Percentiles rank a stretch among this genome's conserved stretches.
Conservation (phyloP, 1,140 invertebrate genomes). For the Gryllus bimaculatus region DNA sequence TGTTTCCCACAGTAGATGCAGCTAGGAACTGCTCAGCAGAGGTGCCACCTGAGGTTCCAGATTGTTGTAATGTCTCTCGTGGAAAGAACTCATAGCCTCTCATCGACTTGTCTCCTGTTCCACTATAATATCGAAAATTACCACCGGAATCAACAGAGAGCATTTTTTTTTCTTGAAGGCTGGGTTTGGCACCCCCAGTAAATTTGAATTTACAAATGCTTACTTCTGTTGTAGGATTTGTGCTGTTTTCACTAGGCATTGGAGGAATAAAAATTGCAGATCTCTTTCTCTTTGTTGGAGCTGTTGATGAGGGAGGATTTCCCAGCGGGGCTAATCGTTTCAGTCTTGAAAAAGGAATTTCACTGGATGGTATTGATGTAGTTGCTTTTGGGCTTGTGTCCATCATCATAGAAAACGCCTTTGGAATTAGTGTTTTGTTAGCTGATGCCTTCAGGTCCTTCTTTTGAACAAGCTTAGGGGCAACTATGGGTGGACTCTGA, state of each 20-base stretch:
- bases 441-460: slow-evolving; percentile 21
- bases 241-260: slow-evolving; percentile 56
- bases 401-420: slow-evolving; percentile 16
- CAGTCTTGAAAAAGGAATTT: slow-evolving; percentile 15
- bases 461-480: neutral
- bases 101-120: slow-evolving; percentile 63
- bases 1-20: slow-evolving; percentile 9
- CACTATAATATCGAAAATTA: slow-evolving; percentile 71
- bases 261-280: slow-evolving; percentile 75
- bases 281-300: slow-evolving; percentile 52
- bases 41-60: slow-evolving; percentile 24
- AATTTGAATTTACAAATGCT: slow-evolving; percentile 91
- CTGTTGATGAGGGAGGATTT: neutral
- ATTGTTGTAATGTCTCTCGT: slow-evolving; percentile 52
- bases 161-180: slow-evolving; percentile 82
- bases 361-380: neutral
- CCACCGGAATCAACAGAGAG: slow-evolving; percentile 76
- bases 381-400: neutral
- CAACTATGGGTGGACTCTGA: neutral
- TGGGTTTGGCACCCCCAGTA: slow-evolving; percentile 77
- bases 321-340: slow-evolving; percentile 13
- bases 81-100: slow-evolving; percentile 68
- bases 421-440: slow-evolving; percentile 27
- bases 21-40: slow-evolving; percentile 13
- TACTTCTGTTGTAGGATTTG: slow-evolving; percentile 67